Evolutionary conservation across 1,140 invertebrate genomes (phyloP).

Genomic region (Drosophila kurseongensis): DNA sequence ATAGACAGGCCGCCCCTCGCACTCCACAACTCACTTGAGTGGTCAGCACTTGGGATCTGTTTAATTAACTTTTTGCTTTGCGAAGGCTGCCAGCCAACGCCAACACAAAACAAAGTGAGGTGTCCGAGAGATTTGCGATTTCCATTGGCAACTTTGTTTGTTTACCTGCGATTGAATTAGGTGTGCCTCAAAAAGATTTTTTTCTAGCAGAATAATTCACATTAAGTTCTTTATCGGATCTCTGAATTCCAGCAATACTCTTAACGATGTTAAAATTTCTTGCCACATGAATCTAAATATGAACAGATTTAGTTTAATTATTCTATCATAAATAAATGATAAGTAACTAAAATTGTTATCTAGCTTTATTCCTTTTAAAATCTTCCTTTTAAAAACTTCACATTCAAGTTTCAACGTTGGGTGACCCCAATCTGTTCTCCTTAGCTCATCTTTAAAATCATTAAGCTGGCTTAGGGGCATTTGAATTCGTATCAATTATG

Average conservation of each 20-base stretch:
- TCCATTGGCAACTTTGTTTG: slow-evolving; percentile 19
- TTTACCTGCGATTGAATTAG: slow-evolving; percentile 12
- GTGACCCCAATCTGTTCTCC: no score
- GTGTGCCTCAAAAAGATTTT: neutral
- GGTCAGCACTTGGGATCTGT: slow-evolving; percentile 56
- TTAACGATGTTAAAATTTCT: no score
- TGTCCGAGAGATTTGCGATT: slow-evolving; percentile 3
- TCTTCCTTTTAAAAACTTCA: no score
- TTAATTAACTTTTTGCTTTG: slow-evolving; percentile 55
- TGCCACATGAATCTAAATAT: no score
- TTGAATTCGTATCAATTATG: slow-evolving; percentile 8
- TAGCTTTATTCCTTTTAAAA: no score
- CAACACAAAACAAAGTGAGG: slow-evolving; percentile 34
- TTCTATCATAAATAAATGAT: no score
- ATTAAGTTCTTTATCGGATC: neutral
- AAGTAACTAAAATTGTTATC: no score
- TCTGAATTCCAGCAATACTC: no score
- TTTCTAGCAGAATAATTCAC: neutral
- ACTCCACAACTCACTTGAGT: slow-evolving; percentile 28
- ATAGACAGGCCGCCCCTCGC: slow-evolving; percentile 48
- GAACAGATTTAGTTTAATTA: no score
- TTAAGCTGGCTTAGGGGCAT: neutral
- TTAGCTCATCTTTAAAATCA: neutral
- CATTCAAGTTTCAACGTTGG: no score
- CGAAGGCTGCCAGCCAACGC: slow-evolving; percentile 37